These are phyloP conservation scores for Trachelus stipa DNA, from an alignment of 2,888 invertebrate genomes.

Conservation along the genomic window DNA sequence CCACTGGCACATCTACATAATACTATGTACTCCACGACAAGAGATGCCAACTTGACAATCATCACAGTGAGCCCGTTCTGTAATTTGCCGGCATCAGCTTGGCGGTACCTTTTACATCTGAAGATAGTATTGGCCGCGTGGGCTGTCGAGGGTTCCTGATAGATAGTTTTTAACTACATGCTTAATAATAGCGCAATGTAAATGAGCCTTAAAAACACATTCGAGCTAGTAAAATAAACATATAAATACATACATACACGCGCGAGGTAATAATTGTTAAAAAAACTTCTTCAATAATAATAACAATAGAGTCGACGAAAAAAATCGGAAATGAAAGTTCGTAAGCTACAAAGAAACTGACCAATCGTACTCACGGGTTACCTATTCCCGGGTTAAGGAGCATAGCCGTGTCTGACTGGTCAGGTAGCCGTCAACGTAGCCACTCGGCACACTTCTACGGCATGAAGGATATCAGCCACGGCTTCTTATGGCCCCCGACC, in stretches of 20 bases:
- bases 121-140: neutral
- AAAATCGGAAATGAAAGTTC: neutral
- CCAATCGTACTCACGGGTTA: conserved; percentile 16
- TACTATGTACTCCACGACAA: too few relatives aligned
- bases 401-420: conserved; percentile 29
- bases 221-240: neutral
- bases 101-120: neutral
- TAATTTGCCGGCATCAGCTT: conserved; percentile 45
- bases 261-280: neutral
- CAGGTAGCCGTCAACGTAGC: conserved; percentile 30
- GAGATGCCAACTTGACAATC: too few relatives aligned
- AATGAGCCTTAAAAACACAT: conserved; percentile 17
- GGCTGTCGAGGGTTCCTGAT: neutral
- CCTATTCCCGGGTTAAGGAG: conserved; percentile 35
- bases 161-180: neutral
- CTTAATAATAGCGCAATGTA: conserved; percentile 4
- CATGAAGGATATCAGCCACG: conserved; percentile 21
- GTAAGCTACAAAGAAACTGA: neutral
- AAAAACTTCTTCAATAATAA: neutral
- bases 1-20: too few relatives aligned
- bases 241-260: neutral
- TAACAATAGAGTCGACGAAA: neutral
- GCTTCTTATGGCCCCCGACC: conserved; percentile 29
- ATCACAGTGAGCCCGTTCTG: conserved; percentile 50
- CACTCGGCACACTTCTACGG: conserved; percentile 29